Base-by-base conservation (phyloP, 2,113 vertebrate genomes). In the Mesitornis unicolor region DNA sequence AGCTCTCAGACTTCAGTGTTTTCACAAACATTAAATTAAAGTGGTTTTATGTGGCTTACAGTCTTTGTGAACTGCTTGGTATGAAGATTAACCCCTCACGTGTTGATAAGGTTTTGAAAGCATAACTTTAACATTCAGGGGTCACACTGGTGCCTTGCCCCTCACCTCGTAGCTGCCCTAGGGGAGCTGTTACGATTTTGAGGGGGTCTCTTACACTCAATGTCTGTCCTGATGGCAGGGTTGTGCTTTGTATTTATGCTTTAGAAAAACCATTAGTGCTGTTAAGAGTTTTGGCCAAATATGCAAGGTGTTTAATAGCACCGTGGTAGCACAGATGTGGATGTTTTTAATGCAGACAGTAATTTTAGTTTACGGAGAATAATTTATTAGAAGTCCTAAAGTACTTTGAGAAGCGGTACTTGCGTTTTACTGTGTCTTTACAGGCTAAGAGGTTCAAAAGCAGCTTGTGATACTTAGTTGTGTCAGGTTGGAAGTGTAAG, bases 21-120 rank as follows among this genome's bases (percentile, higher is more conserved):
- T 95, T 96, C 69, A 74, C 59, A 84, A 54, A 80, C 82, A 74
- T 84, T 91, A 64, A 75, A 69, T 82, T 86, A 48, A 89, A 87
- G 33, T 60, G 50, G 31, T 31, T 85, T 91, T 78, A 47, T 42
- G 47, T 80, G 78, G 42, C 35, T 94, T 85, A 54, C 3, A 0
- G 42, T 93, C 53, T 92, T 81, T 78, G 54, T 90, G 87, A 90
- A 90, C 33, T 4, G 0, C 64, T 94, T 5, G 0, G 1, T 85
- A n/a, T 47, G 53, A 68, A 90, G 89, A 81, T 70, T 63, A 84
- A 89, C 79, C 35, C 47, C 16, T 86, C 33, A 13, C 10, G 21
- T 54, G 26, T 53, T 50, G 38, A 28, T 57, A 33, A 20, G 57
- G 61, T 42, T 53, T 68, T 61, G 50, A 76, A 82, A 83, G 43